Evolutionary conservation across 2,113 vertebrate species (phyloP).

Genomic region (Siniperca knerii): DNA sequence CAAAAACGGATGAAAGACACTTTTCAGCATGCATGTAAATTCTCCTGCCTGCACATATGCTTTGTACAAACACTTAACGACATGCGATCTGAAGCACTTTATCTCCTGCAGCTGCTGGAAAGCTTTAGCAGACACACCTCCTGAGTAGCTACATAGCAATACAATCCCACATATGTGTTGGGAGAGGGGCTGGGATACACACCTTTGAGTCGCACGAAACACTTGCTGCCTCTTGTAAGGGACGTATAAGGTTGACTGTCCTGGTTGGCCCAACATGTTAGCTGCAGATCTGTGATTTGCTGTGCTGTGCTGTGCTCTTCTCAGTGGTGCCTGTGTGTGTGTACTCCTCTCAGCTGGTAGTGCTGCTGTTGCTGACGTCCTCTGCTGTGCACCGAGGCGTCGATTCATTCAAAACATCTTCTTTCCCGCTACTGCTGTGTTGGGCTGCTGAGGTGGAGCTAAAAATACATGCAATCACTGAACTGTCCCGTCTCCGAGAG

Average conservation of each 20-base stretch:
- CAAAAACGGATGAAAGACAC: conserved; percentile 14
- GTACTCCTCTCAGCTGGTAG: conserved; percentile 72
- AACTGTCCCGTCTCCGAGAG: conserved; percentile 47
- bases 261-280: conserved; percentile 87
- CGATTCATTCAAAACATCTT: conserved; percentile 84
- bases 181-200: conserved; percentile 75
- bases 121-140: conserved; percentile 52
- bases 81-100: conserved; percentile 51
- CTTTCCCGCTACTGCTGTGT: conserved; percentile 75
- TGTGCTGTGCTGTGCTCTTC: conserved; percentile 66
- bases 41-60: conserved; percentile 24
- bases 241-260: conserved; percentile 83
- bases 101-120: conserved; percentile 51
- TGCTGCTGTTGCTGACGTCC: conserved; percentile 75
- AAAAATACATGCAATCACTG: conserved; percentile 70
- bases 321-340: conserved; percentile 59
- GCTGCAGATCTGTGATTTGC: conserved; percentile 75
- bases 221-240: conserved; percentile 84
- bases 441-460: conserved; percentile 64
- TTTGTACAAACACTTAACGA: conserved; percentile 38
- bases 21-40: conserved; percentile 35
- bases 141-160: conserved; percentile 41
- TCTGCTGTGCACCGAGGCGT: conserved; percentile 72
- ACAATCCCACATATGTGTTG: conserved; percentile 39
- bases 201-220: conserved; percentile 89